Evolutionary conservation across 2,888 invertebrate genomes (phyloP).

Genomic region (Melitaea athalia): DNA sequence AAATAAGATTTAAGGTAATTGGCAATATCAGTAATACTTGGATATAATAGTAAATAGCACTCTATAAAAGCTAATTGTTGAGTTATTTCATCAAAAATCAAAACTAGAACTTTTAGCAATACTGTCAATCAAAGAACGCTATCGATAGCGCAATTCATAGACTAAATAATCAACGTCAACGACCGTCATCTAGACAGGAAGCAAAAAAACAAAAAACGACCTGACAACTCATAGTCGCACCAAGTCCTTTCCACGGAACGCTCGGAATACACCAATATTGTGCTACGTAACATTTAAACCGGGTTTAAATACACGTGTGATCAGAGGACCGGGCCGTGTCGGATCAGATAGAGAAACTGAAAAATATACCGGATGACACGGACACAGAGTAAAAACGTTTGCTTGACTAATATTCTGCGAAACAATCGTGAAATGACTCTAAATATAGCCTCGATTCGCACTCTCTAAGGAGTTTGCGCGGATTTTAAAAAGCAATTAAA

Average conservation of each 20-base stretch:
- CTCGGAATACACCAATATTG: conserved; percentile 60
- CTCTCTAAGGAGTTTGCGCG: conserved; percentile 26
- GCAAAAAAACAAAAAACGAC: conserved; percentile 46
- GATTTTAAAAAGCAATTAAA: conserved; percentile 13
- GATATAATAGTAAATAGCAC: background rate
- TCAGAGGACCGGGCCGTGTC: conserved; percentile 28
- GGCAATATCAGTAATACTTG: background rate
- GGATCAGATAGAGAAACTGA: conserved; percentile 33
- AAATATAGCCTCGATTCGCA: conserved; percentile 34
- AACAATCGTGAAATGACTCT: conserved; percentile 37
- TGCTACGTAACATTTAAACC: conserved; percentile 67
- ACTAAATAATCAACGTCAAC: conserved; percentile 14
- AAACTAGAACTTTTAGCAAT: background rate
- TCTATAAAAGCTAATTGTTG: background rate
- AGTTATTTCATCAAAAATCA: background rate
- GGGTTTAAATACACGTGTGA: conserved; percentile 44
- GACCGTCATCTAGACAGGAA: conserved; percentile 27
- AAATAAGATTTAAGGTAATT: too few relatives aligned
- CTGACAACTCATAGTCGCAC: conserved; percentile 54
- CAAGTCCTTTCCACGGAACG: conserved; percentile 59
- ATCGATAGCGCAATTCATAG: conserved; percentile 13
- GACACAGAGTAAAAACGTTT: conserved; percentile 36
- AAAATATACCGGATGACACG: conserved; percentile 30
- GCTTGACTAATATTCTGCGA: conserved; percentile 36
- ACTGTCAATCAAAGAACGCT: background rate